These are phyloP conservation scores for Montipora capitata DNA, from an alignment of 92 coral and sea anemone species.

Conservation along the genomic window DNA sequence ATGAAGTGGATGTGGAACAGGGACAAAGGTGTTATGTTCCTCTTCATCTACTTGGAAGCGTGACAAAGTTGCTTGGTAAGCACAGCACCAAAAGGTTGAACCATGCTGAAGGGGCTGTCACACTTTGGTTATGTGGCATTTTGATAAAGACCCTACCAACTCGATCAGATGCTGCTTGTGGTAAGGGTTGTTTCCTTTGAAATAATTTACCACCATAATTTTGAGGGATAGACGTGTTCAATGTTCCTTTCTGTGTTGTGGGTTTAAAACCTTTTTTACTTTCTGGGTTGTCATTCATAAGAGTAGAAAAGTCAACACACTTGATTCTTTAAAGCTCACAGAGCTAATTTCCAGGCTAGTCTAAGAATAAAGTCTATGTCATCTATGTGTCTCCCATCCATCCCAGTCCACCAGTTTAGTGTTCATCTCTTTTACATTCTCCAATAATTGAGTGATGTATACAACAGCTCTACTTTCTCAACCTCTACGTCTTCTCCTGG, in stretches of 20 bases:
- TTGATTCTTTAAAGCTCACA: too few species aligned
- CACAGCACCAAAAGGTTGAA: constrained; percentile 67
- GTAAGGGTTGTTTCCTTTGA: constrained; percentile 32
- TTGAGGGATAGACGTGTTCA: too few species aligned
- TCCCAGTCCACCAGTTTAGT: neutral
- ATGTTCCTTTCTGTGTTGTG: too few species aligned
- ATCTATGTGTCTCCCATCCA: too few species aligned
- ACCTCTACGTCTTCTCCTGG: too few species aligned
- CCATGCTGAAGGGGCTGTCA: constrained; percentile 73
- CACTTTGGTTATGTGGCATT: constrained; percentile 80
- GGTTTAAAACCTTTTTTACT: too few species aligned
- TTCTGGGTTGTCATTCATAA: too few species aligned
- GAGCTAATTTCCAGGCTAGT: too few species aligned
- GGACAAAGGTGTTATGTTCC: constrained; percentile 70
- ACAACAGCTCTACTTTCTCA: too few species aligned
- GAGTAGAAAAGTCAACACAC: too few species aligned
- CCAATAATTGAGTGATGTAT: neutral
- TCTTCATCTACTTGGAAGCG: constrained; percentile 44
- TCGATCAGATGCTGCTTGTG: constrained; percentile 23
- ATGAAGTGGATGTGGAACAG: neutral
- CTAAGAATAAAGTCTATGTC: too few species aligned
- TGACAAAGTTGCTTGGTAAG: constrained; percentile 71
- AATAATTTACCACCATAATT: too few species aligned
- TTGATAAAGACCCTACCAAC: constrained; percentile 70
- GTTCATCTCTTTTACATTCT: neutral